Evolutionary conservation across 1,140 invertebrate species (phyloP), one percentile per base, ranked within the genome.

Genomic region (Laodelphax striatellus): DNA sequence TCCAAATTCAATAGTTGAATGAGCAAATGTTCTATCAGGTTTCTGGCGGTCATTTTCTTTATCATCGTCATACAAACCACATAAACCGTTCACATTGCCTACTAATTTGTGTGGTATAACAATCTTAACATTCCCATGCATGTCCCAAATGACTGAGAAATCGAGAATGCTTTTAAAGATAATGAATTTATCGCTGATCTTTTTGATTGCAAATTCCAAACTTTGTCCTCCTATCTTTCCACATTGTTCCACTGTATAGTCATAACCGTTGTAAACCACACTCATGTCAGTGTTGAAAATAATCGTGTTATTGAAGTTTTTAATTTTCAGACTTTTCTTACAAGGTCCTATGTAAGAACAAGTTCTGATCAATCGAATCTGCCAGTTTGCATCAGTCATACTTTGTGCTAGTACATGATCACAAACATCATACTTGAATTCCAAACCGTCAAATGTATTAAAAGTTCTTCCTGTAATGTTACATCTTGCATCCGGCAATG

Each of bases 401-500:
- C 90, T 85, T 42, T 85, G 75, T 0, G 82, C 84, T 6, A 92
- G 69, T 42, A 89, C 80, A 70, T 92, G 88, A 72, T 86, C 82
- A 69, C 89, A 92, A 13, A 87, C 77, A 61, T 90, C 87, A 63
- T 88, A 87, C 65, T 87, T 86, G 58, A 80, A 87, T 53, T 88
- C 81, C 0, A 80, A 76, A 8, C 82, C 81, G 71, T 92, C 89
- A 64, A 92, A 92, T 0, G 88, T 91, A 56, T 78, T 83, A 65
- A 92, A 83, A 2, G 82, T 84, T 57, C 82, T 80, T 5, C 86
- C 84, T 16, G 82, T 87, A 1, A 90, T 72, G 63, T 86, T 83
- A 68, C 90, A 92, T 50, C 80, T 74, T 19, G 76, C 79, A 56
- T 85, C 81, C 2, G 78, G 76, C 1, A 80, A 76, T 1, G 81